phyloP scores from a whole-genome alignment of 2,113 vertebrate genomes.

The Actenoides lindsayi region DNA sequence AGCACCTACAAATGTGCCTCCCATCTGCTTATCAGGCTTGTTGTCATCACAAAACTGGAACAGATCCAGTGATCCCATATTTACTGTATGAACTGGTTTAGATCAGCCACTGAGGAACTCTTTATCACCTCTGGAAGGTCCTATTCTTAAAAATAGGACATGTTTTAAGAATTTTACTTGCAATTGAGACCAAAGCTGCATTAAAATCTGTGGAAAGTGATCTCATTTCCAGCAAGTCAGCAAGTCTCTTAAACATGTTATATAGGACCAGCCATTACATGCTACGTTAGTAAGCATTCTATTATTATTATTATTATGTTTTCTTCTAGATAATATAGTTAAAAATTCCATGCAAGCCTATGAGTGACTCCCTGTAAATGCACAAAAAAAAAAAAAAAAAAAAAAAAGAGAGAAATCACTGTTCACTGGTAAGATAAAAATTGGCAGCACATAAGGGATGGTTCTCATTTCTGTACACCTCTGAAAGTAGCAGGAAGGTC shows the following conservation, averaged over 20 bases:
- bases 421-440: conserved; percentile 50
- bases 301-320: background rate
- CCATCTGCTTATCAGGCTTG: background rate
- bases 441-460: conserved; percentile 36
- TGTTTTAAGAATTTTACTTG: background rate
- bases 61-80: background rate
- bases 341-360: background rate
- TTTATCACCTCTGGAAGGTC: background rate
- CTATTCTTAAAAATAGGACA: background rate
- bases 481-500: conserved; percentile 55
- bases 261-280: background rate
- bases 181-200: background rate
- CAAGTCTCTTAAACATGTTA: background rate
- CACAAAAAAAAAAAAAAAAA: background rate
- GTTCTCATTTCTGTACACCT: conserved; percentile 58
- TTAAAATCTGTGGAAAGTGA: conserved; percentile 12
- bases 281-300: background rate
- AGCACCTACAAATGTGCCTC: background rate
- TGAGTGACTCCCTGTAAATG: background rate
- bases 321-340: background rate
- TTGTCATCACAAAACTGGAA: background rate
- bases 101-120: background rate
- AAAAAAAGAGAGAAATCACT: conserved; percentile 1
- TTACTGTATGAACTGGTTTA: background rate
- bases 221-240: background rate